Percentiles rank a stretch among this genome's conserved stretches.
These are phyloP conservation scores for Sylvilagus floridanus DNA, from an alignment of 2,797 vertebrate genomes.

Conservation along the genomic window DNA sequence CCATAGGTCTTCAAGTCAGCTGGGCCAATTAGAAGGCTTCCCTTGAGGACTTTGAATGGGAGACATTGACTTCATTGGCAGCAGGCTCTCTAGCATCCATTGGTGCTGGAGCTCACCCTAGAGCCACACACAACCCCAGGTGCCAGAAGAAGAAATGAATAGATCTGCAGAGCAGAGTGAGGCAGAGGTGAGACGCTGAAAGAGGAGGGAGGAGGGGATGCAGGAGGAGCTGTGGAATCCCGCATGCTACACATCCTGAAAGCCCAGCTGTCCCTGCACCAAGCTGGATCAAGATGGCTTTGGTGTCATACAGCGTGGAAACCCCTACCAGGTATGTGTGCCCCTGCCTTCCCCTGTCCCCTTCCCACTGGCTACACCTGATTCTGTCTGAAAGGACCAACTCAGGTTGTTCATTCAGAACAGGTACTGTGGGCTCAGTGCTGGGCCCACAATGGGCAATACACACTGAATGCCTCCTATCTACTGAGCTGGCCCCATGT, in stretches of 20 bases:
- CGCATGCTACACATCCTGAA: accelerated
- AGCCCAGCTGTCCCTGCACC: not conserved
- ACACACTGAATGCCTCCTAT: accelerated
- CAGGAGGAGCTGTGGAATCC: not conserved
- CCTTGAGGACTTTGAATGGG: not conserved
- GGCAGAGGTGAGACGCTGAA: not conserved
- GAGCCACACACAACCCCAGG: not conserved
- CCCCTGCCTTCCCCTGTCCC: too few species aligned
- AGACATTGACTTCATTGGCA: not conserved
- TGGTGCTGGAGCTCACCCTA: not conserved
- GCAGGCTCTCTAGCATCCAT: not conserved
- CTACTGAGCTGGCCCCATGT: not conserved
- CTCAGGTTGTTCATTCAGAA: accelerated
- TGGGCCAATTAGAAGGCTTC: not conserved
- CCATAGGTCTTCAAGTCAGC: not conserved
- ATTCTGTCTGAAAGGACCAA: not conserved
- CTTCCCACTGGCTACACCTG: not conserved
- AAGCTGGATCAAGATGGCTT: not conserved
- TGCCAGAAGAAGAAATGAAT: not conserved
- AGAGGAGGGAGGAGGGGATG: not conserved
- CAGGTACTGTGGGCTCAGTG: accelerated
- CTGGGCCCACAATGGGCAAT: not conserved
- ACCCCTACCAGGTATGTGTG: not conserved
- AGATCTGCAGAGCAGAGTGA: not conserved
- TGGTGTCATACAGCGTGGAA: not conserved